These are phyloP conservation scores for Fragum sueziense DNA, from an alignment of 2,888 invertebrate genomes.

Conservation along the genomic window DNA sequence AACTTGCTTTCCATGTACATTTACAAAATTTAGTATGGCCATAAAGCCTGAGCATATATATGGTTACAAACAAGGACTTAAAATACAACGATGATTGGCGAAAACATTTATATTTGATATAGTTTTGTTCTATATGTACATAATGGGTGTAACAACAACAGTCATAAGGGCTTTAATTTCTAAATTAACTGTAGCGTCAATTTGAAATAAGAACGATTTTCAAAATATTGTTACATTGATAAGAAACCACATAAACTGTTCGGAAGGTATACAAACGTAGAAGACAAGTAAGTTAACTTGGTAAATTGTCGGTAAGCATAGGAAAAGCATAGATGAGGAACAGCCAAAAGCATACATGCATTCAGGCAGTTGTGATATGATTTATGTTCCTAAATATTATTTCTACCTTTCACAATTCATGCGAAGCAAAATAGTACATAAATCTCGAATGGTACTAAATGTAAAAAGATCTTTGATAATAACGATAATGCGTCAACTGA, in stretches of 20 bases:
- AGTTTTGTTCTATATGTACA: too few species aligned
- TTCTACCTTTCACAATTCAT: not conserved
- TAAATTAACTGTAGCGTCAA: too few species aligned
- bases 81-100: too few species aligned
- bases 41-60: too few species aligned
- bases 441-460: not conserved
- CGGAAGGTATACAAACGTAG: not conserved
- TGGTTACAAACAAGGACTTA: too few species aligned
- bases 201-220: too few species aligned
- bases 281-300: not conserved
- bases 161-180: too few species aligned
- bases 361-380: not conserved
- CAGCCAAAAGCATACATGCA: not conserved
- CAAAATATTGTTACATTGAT: not conserved
- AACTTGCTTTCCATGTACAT: too few species aligned
- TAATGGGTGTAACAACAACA: too few species aligned
- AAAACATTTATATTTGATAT: too few species aligned
- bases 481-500: constrained; percentile 1
- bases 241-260: not conserved
- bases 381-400: constrained; percentile 5
- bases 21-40: too few species aligned
- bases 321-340: not conserved
- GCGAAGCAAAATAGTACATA: constrained; percentile 12
- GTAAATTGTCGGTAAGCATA: not conserved
- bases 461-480: constrained; percentile 6